A percentile compares a stretch with the other conserved stretches of the same genome.
Conservation (phyloP, 2,797 vertebrate genomes). For the Lepus oiostolus region DNA sequence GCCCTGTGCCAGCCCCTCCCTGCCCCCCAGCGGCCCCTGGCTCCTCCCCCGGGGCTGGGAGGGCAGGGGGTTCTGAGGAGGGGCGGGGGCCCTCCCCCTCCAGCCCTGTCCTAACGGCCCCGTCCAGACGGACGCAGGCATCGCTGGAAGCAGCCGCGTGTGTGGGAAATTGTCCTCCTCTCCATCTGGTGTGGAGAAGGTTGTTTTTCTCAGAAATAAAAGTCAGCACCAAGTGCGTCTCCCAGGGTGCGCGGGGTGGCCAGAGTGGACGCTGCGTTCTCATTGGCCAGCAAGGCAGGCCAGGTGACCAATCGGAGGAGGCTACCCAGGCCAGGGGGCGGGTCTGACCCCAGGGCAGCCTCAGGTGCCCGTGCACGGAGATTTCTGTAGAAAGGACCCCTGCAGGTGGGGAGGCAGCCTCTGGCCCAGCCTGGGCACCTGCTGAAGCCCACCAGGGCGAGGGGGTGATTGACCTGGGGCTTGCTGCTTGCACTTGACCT, state of each 20-base stretch:
- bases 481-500: slow-evolving; percentile 55
- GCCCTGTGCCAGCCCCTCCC: not conserved
- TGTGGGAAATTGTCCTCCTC: slow-evolving; percentile 84
- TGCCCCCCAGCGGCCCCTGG: not conserved
- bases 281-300: not conserved
- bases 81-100: not conserved
- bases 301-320: not conserved
- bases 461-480: not conserved
- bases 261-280: not conserved
- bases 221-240: not conserved
- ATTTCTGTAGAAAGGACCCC: not conserved
- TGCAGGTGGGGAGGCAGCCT: not conserved
- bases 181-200: slow-evolving; percentile 83
- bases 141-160: slow-evolving; percentile 84
- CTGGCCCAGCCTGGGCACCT: not conserved
- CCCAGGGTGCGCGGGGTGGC: not conserved
- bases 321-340: not conserved
- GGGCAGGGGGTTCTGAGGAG: not conserved
- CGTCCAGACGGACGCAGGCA: slow-evolving; percentile 68
- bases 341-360: not conserved
- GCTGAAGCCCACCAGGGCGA: not conserved
- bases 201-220: slow-evolving; percentile 76
- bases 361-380: not conserved
- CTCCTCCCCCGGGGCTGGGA: no score
- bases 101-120: not conserved